Conservation (phyloP, 2,888 invertebrate species). For the Lacanobia oleracea region DNA sequence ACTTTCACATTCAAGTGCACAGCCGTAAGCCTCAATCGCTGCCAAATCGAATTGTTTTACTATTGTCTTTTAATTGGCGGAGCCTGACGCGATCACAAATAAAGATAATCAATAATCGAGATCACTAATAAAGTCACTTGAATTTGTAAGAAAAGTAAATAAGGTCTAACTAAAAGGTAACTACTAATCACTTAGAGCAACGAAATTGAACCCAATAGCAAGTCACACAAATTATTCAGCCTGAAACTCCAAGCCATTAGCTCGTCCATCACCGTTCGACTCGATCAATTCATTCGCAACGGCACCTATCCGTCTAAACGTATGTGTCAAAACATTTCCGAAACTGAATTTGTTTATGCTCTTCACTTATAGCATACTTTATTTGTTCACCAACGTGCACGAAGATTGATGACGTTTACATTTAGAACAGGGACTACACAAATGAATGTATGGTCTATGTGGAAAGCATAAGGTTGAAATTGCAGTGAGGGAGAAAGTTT, state of each 20-base stretch:
- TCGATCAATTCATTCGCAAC: conserved; percentile 36
- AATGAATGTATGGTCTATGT: conserved; percentile 35
- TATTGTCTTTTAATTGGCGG: no score
- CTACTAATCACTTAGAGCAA: not conserved
- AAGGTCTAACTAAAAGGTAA: no score
- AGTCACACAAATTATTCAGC: conserved; percentile 16
- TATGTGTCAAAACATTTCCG: conserved; percentile 65
- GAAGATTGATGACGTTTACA: conserved; percentile 77
- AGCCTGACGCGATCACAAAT: no score
- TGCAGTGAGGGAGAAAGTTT: not conserved
- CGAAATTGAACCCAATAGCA: not conserved
- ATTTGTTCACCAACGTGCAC: conserved; percentile 77
- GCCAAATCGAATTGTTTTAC: no score
- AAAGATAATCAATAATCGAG: no score
- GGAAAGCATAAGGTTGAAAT: conserved; percentile 33
- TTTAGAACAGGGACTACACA: conserved; percentile 33
- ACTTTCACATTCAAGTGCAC: not conserved
- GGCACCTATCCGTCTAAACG: conserved; percentile 49
- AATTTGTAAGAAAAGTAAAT: not conserved
- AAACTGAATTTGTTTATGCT: conserved; percentile 77
- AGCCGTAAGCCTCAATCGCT: no score
- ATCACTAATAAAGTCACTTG: not conserved
- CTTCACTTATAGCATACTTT: conserved; percentile 75
- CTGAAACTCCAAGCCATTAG: conserved; percentile 18
- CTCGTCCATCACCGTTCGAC: conserved; percentile 25